Evolutionary conservation across 2,113 vertebrate genomes (phyloP).

Genomic region (Lutjanus erythropterus): DNA sequence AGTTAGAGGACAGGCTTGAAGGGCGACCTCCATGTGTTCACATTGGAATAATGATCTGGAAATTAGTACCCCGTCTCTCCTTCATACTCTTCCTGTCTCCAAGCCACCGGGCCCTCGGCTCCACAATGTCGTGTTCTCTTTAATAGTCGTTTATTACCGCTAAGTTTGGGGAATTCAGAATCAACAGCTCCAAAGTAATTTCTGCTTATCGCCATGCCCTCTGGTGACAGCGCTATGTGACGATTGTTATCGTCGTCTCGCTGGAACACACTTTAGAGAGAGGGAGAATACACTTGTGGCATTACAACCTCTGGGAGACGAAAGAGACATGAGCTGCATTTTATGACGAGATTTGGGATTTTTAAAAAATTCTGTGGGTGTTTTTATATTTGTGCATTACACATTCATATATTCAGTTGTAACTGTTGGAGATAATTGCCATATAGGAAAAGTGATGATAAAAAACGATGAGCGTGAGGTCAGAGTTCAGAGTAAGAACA

Average conservation of each 20-base stretch:
- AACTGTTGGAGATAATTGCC: neutral
- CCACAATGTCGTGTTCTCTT: slow-evolving; percentile 42
- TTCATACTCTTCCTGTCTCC: slow-evolving; percentile 4
- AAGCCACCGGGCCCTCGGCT: slow-evolving; percentile 12
- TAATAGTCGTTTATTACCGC: slow-evolving; percentile 53
- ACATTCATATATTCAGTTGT: neutral
- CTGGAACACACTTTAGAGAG: slow-evolving; percentile 36
- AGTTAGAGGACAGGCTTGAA: slow-evolving; percentile 58
- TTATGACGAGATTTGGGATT: neutral
- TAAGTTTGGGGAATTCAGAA: slow-evolving; percentile 62
- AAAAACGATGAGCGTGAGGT: neutral
- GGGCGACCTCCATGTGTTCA: slow-evolving; percentile 42
- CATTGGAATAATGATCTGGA: slow-evolving; percentile 61
- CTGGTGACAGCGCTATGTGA: slow-evolving; percentile 47
- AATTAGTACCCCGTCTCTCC: slow-evolving; percentile 34
- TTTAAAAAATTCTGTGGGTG: neutral
- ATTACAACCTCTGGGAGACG: slow-evolving; percentile 18
- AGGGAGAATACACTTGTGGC: slow-evolving; percentile 30
- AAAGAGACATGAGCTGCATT: slow-evolving; percentile 7
- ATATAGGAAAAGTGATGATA: neutral
- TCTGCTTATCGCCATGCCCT: slow-evolving; percentile 67
- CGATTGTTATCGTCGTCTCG: slow-evolving; percentile 52
- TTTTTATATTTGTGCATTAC: neutral
- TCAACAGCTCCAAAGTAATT: slow-evolving; percentile 62
- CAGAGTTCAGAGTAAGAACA: neutral